Evolutionary conservation across 2,888 invertebrate genomes (phyloP), one percentile per base, ranked within the genome.

Genomic region (Sesia bembeciformis): DNA sequence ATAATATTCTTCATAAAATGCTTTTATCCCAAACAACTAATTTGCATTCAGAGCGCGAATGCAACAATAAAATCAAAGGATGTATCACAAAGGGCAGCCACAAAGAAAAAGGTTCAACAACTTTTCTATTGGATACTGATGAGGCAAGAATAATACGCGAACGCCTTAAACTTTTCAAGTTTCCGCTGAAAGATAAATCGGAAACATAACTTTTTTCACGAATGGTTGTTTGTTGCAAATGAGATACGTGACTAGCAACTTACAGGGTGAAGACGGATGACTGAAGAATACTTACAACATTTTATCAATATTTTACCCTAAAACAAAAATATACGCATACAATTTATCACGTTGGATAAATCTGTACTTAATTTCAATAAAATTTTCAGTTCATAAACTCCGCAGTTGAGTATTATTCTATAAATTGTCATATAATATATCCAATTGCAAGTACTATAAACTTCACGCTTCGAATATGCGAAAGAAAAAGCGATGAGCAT

Each of bases 61-160:
- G 46, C 5, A 46, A 46, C 46, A 46, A 46, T 23, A 46, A 46
- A 46, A 46, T n/a, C 46, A 46, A 23, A 23, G 46, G 23, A 46
- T 46, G 23, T 23, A 23, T 46, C 46, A 46, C n/a, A 46, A 46
- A 23, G 46, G 46, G 6, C 46, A 1, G 23, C 23, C 23, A 23
- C 23, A 46, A 46, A 46, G 23, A 23, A 46, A 46, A 46, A 46
- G 46, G 23, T 46, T 46, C 23, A 8, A 52, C 53, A 54, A 57
- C 52, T 60, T 57, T 59, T 56, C 56, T 57, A 57, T 57, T 55
- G 60, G 57, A 54, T 53, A 49, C 58, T 55, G 58, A 62, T 58
- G 60, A 56, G 46, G 46, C n/a, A 46, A 46, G 23, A 8, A 43
- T 43, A 43, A n/a, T n/a, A 46, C 46, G n/a, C 46, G 46, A 8